A percentile compares a stretch with the other conserved stretches of the same genome.
Conservation (phyloP, 53 echinoderm and acorn worm genomes). For the Henricia sp. region DNA sequence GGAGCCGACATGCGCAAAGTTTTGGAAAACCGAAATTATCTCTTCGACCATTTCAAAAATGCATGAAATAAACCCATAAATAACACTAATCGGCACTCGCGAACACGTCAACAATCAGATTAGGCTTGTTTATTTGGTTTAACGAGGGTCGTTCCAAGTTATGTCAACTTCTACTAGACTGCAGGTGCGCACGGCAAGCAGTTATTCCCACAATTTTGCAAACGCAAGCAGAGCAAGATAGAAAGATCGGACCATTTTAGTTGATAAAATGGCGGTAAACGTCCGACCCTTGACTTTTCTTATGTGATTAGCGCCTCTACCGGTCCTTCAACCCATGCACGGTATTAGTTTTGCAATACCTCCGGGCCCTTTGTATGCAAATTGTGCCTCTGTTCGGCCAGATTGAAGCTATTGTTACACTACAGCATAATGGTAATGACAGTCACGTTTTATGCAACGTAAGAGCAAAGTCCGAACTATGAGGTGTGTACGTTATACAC, state of each 20-base stretch:
- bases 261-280: neutral
- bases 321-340: neutral
- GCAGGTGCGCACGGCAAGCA: too few species aligned
- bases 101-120: too few species aligned
- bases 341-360: neutral
- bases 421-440: too few species aligned
- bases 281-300: conserved; percentile 1
- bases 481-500: too few species aligned
- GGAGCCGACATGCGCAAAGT: too few species aligned
- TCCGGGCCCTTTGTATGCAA: conserved; percentile 24
- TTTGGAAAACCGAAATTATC: too few species aligned
- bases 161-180: neutral
- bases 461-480: neutral
- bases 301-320: neutral
- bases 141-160: neutral
- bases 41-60: too few species aligned
- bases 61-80: too few species aligned
- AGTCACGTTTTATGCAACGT: neutral
- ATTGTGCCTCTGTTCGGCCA: neutral
- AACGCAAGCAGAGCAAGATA: neutral
- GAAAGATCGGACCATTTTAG: neutral
- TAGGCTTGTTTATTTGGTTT: neutral
- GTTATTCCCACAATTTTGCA: neutral
- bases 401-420: neutral
- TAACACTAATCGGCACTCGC: too few species aligned